phyloP scores from a whole-genome alignment of 2,888 invertebrate genomes.

The Chromoteleia sp. region DNA sequence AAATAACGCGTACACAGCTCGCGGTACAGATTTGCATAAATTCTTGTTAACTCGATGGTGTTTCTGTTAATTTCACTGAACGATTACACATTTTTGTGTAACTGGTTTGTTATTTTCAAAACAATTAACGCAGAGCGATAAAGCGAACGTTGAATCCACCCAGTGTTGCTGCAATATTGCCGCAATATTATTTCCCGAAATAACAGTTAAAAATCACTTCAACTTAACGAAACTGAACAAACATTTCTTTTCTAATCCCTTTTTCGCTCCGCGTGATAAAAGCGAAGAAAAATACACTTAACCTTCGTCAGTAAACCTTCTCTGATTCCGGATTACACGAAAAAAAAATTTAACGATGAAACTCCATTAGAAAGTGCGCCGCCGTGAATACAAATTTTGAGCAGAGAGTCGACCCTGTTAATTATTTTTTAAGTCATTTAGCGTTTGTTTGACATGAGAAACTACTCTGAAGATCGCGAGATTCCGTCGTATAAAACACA shows the following conservation, averaged over 20 bases:
- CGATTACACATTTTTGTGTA: too few species aligned
- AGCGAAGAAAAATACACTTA: constrained; percentile 11
- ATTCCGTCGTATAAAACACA: constrained; percentile 2
- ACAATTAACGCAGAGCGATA: too few species aligned
- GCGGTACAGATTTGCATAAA: too few species aligned
- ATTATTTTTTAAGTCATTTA: constrained; percentile 34
- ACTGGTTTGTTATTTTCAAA: too few species aligned
- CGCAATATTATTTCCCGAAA: too few species aligned
- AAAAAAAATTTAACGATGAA: constrained; percentile 33
- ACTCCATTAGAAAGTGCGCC: constrained; percentile 35
- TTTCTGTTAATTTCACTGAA: too few species aligned
- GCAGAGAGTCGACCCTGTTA: constrained; percentile 2
- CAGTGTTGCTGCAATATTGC: too few species aligned
- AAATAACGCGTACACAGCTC: too few species aligned
- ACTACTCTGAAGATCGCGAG: constrained; percentile 7
- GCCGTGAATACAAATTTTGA: constrained; percentile 21
- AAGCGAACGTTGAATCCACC: too few species aligned
- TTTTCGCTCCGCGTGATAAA: constrained; percentile 11
- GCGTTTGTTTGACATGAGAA: constrained; percentile 19
- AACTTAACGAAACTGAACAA: constrained; percentile 13
- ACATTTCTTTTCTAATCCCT: constrained; percentile 13
- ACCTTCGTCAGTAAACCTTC: constrained; percentile 14
- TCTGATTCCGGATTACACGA: constrained; percentile 17
- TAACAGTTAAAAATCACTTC: too few species aligned
- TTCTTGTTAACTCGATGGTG: too few species aligned